Conservation (phyloP, 2,888 invertebrate species). For the Schizotus pectinicornis region DNA sequence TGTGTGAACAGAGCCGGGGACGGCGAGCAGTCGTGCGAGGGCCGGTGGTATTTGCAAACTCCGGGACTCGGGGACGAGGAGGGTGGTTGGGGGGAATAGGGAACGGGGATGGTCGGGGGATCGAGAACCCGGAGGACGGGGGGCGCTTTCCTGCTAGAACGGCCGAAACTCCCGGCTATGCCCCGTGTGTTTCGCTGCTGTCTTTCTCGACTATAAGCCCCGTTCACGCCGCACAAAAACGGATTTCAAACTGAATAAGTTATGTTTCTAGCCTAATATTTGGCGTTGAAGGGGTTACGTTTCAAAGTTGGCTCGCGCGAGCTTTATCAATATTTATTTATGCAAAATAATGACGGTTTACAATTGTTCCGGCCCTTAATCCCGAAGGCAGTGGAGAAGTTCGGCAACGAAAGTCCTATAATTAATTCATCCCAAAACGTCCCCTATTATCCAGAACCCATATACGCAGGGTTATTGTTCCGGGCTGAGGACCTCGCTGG, state of each 20-base stretch:
- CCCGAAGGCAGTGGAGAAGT: background rate
- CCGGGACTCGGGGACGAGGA: slow-evolving; percentile 2
- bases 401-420: too few species aligned
- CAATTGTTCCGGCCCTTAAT: slow-evolving; percentile 10
- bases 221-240: slow-evolving; percentile 26
- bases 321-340: slow-evolving; percentile 30
- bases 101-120: slow-evolving; percentile 8
- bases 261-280: slow-evolving; percentile 13
- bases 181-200: slow-evolving; percentile 22
- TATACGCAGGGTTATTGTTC: too few species aligned
- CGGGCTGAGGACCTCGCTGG: too few species aligned
- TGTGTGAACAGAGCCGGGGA: slow-evolving; percentile 41
- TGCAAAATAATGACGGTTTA: slow-evolving; percentile 21
- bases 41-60: slow-evolving; percentile 36
- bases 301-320: slow-evolving; percentile 2
- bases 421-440: too few species aligned
- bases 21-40: slow-evolving; percentile 29
- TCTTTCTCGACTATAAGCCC: slow-evolving; percentile 19
- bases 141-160: slow-evolving; percentile 24
- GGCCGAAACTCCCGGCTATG: slow-evolving; percentile 29
- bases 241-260: slow-evolving; percentile 23
- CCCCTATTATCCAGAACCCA: too few species aligned
- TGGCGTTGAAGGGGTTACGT: slow-evolving; percentile 14
- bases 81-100: slow-evolving; percentile 11
- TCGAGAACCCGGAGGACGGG: slow-evolving; percentile 5